These are phyloP conservation scores for Parnassius mnemosyne DNA, from an alignment of 2,888 invertebrate genomes.

Conservation along the genomic window DNA sequence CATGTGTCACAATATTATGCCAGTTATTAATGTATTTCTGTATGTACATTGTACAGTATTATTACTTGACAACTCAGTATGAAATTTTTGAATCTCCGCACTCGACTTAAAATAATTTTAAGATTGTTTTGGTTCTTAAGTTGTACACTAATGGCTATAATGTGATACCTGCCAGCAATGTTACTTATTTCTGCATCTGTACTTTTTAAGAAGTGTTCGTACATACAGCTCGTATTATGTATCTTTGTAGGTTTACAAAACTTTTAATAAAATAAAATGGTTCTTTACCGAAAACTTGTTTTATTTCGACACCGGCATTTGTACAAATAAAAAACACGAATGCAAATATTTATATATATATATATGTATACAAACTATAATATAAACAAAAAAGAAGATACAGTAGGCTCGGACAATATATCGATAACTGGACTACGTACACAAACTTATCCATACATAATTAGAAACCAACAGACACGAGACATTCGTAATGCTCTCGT, in stretches of 20 bases:
- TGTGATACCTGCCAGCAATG: conserved; percentile 10
- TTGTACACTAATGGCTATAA: conserved; percentile 21
- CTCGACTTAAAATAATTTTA: conserved; percentile 4
- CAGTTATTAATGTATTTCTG: conserved; percentile 9
- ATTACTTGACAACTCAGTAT: conserved; percentile 13
- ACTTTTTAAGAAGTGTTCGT: conserved; percentile 39
- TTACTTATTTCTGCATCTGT: conserved; percentile 28
- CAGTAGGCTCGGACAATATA: too few relatives aligned
- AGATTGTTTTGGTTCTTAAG: conserved; percentile 11
- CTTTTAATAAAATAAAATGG: conserved; percentile 29
- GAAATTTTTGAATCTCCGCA: too few relatives aligned
- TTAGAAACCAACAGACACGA: too few relatives aligned
- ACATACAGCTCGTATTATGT: conserved; percentile 4
- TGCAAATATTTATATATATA: too few relatives aligned
- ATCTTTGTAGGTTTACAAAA: conserved; percentile 33
- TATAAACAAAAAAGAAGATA: too few relatives aligned
- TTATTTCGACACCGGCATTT: conserved; percentile 9
- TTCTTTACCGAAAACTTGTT: conserved; percentile 20
- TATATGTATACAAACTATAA: too few relatives aligned
- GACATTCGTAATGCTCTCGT: too few relatives aligned
- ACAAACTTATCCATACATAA: too few relatives aligned
- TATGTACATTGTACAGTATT: conserved; percentile 9
- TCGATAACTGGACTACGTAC: too few relatives aligned
- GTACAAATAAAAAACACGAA: neutral
- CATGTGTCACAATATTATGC: conserved; percentile 14